These are phyloP conservation scores for Hormiphora californensis DNA, from an alignment of 37 sponge, comb jelly and placozoan species.

Conservation along the genomic window DNA sequence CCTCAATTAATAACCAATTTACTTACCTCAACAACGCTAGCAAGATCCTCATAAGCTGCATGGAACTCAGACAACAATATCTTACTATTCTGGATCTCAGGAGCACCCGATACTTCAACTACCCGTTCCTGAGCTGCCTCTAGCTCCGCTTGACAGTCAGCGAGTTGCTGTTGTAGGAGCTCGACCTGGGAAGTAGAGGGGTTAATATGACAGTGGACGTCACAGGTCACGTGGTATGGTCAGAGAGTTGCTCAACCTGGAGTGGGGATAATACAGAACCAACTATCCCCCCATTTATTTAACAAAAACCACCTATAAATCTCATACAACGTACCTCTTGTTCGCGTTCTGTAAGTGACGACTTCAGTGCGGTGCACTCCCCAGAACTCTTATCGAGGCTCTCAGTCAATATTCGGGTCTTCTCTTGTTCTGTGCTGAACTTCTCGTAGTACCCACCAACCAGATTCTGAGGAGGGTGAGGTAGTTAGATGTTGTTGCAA, in stretches of 20 bases:
- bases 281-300: no score
- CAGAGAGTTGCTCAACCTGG: no score
- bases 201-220: no score
- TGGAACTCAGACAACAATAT: slow-evolving; percentile 15
- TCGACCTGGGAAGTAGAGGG: not conserved
- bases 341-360: no score
- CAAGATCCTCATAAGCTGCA: not conserved
- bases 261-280: no score
- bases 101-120: not conserved
- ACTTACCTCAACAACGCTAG: slow-evolving; percentile 34
- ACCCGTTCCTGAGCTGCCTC: not conserved
- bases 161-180: not conserved
- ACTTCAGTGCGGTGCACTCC: not conserved
- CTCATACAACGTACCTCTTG: no score
- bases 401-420: not conserved
- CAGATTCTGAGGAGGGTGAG: no score
- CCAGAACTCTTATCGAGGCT: not conserved
- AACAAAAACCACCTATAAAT: no score
- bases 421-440: slow-evolving; percentile 11
- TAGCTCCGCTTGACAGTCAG: not conserved
- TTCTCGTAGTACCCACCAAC: slow-evolving; percentile 44
- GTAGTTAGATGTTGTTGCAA: no score
- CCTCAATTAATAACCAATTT: not conserved
- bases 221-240: no score
- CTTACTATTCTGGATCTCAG: not conserved